Conservation (phyloP, 2,113 vertebrate genomes). For the Stegastes partitus region DNA sequence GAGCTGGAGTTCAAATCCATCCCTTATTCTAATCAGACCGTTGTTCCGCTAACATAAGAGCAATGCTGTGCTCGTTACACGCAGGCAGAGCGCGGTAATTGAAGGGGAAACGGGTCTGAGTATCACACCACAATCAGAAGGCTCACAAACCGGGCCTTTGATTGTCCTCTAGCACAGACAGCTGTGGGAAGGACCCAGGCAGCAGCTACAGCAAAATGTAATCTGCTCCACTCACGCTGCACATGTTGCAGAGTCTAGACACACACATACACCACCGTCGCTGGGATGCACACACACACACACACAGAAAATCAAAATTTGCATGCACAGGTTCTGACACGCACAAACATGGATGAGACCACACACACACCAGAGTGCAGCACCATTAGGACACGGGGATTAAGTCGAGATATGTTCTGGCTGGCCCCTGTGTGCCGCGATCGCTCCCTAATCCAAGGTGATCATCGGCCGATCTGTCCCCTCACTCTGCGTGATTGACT, state of each 20-base stretch:
- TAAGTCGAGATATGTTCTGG: slow-evolving; percentile 67
- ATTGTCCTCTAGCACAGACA: slow-evolving; percentile 65
- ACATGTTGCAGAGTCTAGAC: slow-evolving; percentile 41
- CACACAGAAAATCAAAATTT: neutral
- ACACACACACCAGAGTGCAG: slow-evolving; percentile 26
- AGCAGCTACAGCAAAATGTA: slow-evolving; percentile 60
- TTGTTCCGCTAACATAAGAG: slow-evolving; percentile 60
- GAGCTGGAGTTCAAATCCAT: slow-evolving; percentile 36
- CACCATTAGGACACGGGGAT: slow-evolving; percentile 59
- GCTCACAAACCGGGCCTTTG: slow-evolving; percentile 51
- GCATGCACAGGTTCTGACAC: neutral
- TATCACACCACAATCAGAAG: slow-evolving; percentile 62
- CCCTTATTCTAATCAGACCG: slow-evolving; percentile 62
- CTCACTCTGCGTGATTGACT: slow-evolving; percentile 77
- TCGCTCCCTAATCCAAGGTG: slow-evolving; percentile 76
- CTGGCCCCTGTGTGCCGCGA: slow-evolving; percentile 45
- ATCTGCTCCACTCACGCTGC: slow-evolving; percentile 57
- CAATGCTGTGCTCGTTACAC: slow-evolving; percentile 59
- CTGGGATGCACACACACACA: neutral
- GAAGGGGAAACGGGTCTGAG: slow-evolving; percentile 56
- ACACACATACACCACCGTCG: slow-evolving; percentile 39
- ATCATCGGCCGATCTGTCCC: slow-evolving; percentile 78
- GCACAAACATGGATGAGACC: neutral
- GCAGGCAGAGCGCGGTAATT: slow-evolving; percentile 62
- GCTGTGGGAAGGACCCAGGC: slow-evolving; percentile 64